A percentile compares a stretch with the other conserved stretches of the same genome.
phyloP scores from a whole-genome alignment of 2,113 vertebrate species.

The Zosterops japonicus region DNA sequence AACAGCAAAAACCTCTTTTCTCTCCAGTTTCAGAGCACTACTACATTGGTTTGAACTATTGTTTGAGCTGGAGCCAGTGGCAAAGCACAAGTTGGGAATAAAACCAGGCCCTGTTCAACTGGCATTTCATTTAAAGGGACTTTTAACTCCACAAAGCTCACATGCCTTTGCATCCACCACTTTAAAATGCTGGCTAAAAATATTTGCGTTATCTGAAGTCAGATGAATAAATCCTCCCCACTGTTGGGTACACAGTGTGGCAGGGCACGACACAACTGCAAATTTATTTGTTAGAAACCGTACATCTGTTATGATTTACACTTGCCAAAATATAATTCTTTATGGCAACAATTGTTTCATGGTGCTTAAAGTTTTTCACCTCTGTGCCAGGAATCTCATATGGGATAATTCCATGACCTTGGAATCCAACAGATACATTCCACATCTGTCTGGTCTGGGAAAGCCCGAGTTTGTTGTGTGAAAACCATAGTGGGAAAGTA shows the following conservation, averaged over 20 bases:
- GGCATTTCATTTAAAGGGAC: slow-evolving; percentile 17
- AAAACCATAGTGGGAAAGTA: slow-evolving; percentile 66
- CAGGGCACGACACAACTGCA: slow-evolving; percentile 35
- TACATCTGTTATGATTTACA: slow-evolving; percentile 65
- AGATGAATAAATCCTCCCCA: slow-evolving; percentile 23
- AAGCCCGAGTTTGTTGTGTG: slow-evolving; percentile 72
- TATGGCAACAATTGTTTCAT: slow-evolving; percentile 69
- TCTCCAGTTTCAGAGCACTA: slow-evolving; percentile 14
- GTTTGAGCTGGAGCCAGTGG: background rate
- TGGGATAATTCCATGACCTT: slow-evolving; percentile 82
- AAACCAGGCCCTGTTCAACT: background rate
- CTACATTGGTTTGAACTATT: background rate
- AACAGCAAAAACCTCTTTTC: slow-evolving; percentile 31
- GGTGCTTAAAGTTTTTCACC: slow-evolving; percentile 69
- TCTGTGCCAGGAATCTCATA: slow-evolving; percentile 73
- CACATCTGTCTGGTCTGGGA: slow-evolving; percentile 85
- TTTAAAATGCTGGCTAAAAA: slow-evolving; percentile 56
- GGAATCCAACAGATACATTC: slow-evolving; percentile 84
- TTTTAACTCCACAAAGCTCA: background rate
- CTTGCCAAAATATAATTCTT: slow-evolving; percentile 72
- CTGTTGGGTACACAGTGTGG: slow-evolving; percentile 6
- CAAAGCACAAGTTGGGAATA: background rate
- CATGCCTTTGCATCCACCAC: slow-evolving; percentile 13
- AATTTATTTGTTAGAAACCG: slow-evolving; percentile 60
- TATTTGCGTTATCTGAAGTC: slow-evolving; percentile 53